Percentiles rank a stretch among this genome's conserved stretches.
Conservation (phyloP, 2,888 invertebrate species). For the Periphyllus acericola region DNA sequence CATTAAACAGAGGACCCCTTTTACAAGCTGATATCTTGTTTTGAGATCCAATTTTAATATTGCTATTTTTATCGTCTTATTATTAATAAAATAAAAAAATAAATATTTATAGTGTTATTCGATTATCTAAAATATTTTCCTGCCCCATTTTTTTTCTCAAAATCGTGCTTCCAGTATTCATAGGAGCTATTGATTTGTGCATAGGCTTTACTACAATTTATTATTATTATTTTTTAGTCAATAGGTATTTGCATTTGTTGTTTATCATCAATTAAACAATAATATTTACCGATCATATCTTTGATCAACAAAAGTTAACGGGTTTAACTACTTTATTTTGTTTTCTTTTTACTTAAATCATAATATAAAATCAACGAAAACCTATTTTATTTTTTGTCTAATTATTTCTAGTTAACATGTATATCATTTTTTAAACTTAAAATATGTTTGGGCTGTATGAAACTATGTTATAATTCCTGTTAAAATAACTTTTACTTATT, state of each 20-base stretch:
- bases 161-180: conserved; percentile 61
- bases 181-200: conserved; percentile 61
- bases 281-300: conserved; percentile 31
- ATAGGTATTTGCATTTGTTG: conserved; percentile 46
- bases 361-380: conserved; percentile 40
- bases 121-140: conserved; percentile 57
- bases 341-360: conserved; percentile 46
- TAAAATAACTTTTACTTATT: conserved; percentile 32
- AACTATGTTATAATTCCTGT: conserved; percentile 44
- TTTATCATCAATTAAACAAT: conserved; percentile 35
- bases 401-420: conserved; percentile 42
- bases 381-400: conserved; percentile 26
- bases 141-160: conserved; percentile 54
- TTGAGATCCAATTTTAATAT: conserved; percentile 52
- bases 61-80: conserved; percentile 60
- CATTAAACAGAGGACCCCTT: conserved; percentile 44
- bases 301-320: conserved; percentile 36
- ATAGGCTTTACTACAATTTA: conserved; percentile 54
- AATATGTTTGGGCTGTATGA: conserved; percentile 26
- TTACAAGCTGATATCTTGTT: conserved; percentile 58
- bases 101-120: conserved; percentile 58
- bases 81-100: conserved; percentile 56
- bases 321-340: conserved; percentile 52
- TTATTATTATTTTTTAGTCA: conserved; percentile 52
- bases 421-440: conserved; percentile 24